Evolutionary conservation across 1,140 invertebrate genomes (phyloP), one percentile per base, ranked within the genome.

Genomic region (Heterodera schachtii): DNA sequence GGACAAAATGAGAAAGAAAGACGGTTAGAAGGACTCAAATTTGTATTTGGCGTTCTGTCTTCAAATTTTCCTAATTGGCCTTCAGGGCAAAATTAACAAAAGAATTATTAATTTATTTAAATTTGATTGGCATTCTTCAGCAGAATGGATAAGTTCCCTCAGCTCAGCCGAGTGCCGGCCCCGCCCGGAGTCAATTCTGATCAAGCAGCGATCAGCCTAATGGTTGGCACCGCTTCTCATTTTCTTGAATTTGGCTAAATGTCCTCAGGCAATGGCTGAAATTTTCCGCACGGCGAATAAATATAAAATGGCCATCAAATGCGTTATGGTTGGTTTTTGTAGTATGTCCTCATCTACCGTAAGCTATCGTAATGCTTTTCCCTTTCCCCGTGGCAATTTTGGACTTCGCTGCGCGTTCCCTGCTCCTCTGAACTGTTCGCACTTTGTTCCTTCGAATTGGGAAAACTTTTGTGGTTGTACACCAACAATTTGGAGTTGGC

Each of bases 291-390:
- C 47, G 4, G 43, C 52, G 21, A 43, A 73, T 13, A 88, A 87
- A 47, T 85, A 85, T 75, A 85, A 85, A 75, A 84, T 85, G 85
- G 82, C 85, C n/a, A 78, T 85, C 49, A 85, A 85, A 76, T 80
- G 80, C 67, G 52, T 88, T 41, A 87, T 85, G 85, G 83, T 84
- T 9, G 16, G 81, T 80, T 64, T 16, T 64, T 64, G 57, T 64
- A 19, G 4, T 19, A 60, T 31, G 31, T 31, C 31, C 31, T 31
- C 31, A 31, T 31, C 31, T 31, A 31, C 57, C 57, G 57, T 64
- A 64, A n/a, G 52, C 52, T 11, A 52, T 16, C 5, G 52, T 52
- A 52, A 52, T 52, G 9, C 52, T 52, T 52, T 52, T 11, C 31
- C 31, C 31, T 31, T 31, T 31, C 9, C 16, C 52, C 2, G 16